Evolutionary conservation across 2,888 invertebrate genomes (phyloP), one percentile per base, ranked within the genome.

Genomic region (Drosophila testacea): DNA sequence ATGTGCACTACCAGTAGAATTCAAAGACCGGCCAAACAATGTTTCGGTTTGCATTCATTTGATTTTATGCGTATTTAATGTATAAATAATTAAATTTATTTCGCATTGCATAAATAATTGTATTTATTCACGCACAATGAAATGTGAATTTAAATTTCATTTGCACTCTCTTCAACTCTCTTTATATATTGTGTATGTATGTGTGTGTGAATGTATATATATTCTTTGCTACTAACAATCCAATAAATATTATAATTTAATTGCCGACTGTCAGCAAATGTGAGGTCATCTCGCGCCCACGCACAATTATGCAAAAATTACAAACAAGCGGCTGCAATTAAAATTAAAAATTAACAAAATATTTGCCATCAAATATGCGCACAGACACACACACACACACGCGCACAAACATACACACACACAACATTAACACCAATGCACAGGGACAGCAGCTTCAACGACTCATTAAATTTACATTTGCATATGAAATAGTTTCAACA

Each of bases 301-400:
- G 44, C 65, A 73, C 71, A 84, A 84, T 85, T 81, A 89, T 84
- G 77, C 80, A 87, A 79, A 87, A 74, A 72, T 76, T 79, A 68
- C 62, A 69, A 74, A 87, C 89, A 84, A 89, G 76, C 74, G 66
- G 79, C 73, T 52, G 79, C 87, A 89, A 89, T 87, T 84, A 79
- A 88, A 89, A 89, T 84, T 82, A 82, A 84, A 84, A 87, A 87
- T 84, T 84, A 73, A 84, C 79, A 76, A 87, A 88, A 84, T 87
- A 87, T 81, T 77, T 81, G 57, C 55, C 52, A 69, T 66, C 51
- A 61, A 65, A 66, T 60, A 64, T 69, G 64, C 64, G 28, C 11
- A 34, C 22, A 44, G 55, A 54, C 42, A 55, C 39, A 41, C 41
- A 55, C 22, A 39, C 22, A 44, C 51, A 54, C 42, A 55, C 39